phyloP scores from a whole-genome alignment of 2,797 vertebrate species.

The Neostethus bicornis region DNA sequence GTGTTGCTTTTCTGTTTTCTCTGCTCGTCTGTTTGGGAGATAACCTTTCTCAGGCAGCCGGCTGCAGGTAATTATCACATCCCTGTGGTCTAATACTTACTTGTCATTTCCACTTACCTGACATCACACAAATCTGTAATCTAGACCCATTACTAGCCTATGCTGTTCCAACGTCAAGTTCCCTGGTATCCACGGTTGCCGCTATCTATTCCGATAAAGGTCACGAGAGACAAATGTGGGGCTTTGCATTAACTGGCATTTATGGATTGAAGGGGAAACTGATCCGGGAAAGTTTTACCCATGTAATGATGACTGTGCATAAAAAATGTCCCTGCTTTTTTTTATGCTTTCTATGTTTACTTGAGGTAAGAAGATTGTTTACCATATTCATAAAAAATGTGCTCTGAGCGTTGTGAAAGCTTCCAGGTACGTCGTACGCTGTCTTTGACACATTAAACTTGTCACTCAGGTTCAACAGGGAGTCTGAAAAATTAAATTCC shows the following conservation, averaged over 20 bases:
- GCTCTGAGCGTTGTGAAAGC: too few relatives aligned
- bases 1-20: slow-evolving; percentile 29
- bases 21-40: slow-evolving; percentile 22
- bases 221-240: slow-evolving; percentile 66
- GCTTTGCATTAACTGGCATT: slow-evolving; percentile 72
- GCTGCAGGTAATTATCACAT: slow-evolving; percentile 63
- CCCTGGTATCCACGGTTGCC: slow-evolving; percentile 50
- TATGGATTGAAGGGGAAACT: slow-evolving; percentile 56
- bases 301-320: too few relatives aligned
- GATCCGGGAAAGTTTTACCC: slow-evolving; percentile 38
- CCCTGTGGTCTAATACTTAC: slow-evolving; percentile 54
- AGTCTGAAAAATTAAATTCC: too few relatives aligned
- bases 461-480: too few relatives aligned
- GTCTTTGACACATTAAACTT: too few relatives aligned
- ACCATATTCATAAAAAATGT: too few relatives aligned
- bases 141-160: slow-evolving; percentile 49
- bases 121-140: slow-evolving; percentile 64
- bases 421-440: too few relatives aligned
- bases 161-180: slow-evolving; percentile 58
- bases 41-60: slow-evolving; percentile 61
- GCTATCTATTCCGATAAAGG: slow-evolving; percentile 72
- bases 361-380: too few relatives aligned
- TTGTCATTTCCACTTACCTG: slow-evolving; percentile 60
- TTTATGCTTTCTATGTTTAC: too few relatives aligned
- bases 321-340: too few relatives aligned